phyloP scores from a whole-genome alignment of 2,888 invertebrate genomes.

The Pseudococcus viburni region DNA sequence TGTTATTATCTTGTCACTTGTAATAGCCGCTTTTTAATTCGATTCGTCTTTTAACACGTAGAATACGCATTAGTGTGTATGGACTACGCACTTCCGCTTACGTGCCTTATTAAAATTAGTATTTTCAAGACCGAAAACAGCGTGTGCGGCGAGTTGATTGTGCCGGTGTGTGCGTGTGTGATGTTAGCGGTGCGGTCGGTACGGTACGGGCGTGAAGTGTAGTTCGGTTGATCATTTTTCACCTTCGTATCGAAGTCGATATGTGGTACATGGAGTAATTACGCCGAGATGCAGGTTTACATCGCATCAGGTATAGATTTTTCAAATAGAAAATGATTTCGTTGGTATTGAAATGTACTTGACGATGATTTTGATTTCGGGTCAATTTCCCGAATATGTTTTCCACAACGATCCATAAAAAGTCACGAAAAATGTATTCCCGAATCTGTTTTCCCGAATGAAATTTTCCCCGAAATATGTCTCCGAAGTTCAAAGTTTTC shows the following conservation, averaged over 20 bases:
- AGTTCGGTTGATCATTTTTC: neutral
- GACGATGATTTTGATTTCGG: no score
- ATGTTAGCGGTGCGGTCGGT: neutral
- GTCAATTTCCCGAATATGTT: no score
- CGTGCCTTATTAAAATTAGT: constrained; percentile 53
- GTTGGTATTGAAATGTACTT: no score
- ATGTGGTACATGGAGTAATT: no score
- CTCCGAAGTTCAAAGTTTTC: no score
- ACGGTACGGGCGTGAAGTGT: neutral
- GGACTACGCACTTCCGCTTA: constrained; percentile 55
- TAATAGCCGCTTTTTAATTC: constrained; percentile 42
- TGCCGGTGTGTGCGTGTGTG: constrained; percentile 3
- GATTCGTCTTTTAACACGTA: constrained; percentile 55
- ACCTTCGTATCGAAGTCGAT: neutral
- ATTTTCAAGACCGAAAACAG: constrained; percentile 15
- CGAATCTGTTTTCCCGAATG: no score
- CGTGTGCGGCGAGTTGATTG: constrained; percentile 16
- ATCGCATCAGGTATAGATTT: no score
- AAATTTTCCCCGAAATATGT: no score
- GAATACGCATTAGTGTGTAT: constrained; percentile 31
- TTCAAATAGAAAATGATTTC: no score
- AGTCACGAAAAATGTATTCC: no score
- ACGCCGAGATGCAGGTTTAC: no score
- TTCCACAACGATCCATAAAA: no score
- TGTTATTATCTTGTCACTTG: constrained; percentile 45